Conservation (phyloP, 2,888 invertebrate species). For the Hartigia nigra region DNA sequence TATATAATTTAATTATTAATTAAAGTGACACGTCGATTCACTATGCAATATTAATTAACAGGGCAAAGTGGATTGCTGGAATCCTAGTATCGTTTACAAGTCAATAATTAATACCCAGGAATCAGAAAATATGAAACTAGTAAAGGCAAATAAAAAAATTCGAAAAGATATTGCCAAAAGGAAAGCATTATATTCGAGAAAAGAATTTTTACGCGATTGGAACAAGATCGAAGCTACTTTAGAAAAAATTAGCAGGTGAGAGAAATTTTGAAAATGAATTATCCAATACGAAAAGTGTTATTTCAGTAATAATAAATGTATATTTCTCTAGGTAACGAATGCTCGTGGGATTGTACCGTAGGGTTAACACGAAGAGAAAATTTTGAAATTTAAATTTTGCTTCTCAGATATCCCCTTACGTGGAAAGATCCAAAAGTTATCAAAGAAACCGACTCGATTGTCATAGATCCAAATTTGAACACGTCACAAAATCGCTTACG, state of each 20-base stretch:
- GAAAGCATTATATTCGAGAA: neutral
- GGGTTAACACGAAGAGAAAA: no score
- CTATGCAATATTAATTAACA: constrained; percentile 24
- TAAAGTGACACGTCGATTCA: no score
- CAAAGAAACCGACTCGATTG: constrained; percentile 19
- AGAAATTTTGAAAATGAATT: neutral
- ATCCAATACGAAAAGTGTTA: neutral
- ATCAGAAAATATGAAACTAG: constrained; percentile 16
- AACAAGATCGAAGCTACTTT: constrained; percentile 29
- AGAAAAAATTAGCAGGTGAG: constrained; percentile 28
- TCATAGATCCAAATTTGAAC: constrained; percentile 18
- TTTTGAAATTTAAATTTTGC: neutral
- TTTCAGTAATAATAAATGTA: no score
- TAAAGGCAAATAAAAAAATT: constrained; percentile 40
- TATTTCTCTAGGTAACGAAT: no score
- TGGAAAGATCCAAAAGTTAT: constrained; percentile 31
- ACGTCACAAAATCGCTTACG: constrained; percentile 8
- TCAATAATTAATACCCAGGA: constrained; percentile 16
- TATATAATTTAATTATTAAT: neutral
- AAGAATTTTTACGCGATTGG: constrained; percentile 39
- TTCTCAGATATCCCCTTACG: constrained; percentile 31
- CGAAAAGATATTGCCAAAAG: no score
- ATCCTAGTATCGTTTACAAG: constrained; percentile 18
- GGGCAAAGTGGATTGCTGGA: constrained; percentile 55
- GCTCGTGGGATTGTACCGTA: no score